These are phyloP conservation scores for Cacoxenus indagator DNA, from an alignment of 2,888 invertebrate species.

Conservation along the genomic window DNA sequence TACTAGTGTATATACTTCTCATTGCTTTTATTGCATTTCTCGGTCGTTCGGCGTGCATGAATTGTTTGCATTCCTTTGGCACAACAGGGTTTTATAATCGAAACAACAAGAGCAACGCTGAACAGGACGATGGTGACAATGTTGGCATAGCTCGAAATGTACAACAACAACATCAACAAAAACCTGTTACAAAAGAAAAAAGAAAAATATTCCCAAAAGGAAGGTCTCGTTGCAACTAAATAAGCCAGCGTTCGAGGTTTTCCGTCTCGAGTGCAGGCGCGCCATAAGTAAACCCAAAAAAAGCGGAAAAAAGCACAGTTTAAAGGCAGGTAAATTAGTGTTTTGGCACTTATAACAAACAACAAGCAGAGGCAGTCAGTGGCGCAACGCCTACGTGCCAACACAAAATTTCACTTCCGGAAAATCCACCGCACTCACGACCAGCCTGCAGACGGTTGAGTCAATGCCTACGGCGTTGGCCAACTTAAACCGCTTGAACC, in stretches of 20 bases:
- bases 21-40: constrained; percentile 7
- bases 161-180: not conserved
- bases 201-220: not conserved
- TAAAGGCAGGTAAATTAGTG: constrained; percentile 59
- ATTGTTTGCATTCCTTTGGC: constrained; percentile 42
- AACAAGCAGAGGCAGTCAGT: constrained; percentile 32
- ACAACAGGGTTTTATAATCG: constrained; percentile 60
- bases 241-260: not conserved
- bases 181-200: constrained; percentile 16
- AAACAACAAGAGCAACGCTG: constrained; percentile 2
- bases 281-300: not conserved
- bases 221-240: not conserved
- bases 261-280: not conserved
- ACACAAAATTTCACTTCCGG: constrained; percentile 15
- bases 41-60: not conserved
- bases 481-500: not conserved
- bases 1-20: constrained; percentile 18
- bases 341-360: constrained; percentile 64
- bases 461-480: constrained; percentile 38
- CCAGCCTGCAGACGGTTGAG: too few relatives aligned
- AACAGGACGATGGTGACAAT: not conserved
- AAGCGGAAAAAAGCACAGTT: not conserved
- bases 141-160: not conserved
- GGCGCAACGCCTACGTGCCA: constrained; percentile 12
- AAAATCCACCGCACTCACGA: not conserved